A percentile compares a stretch with the other conserved stretches of the same genome.
Evolutionary conservation across 2,797 vertebrate genomes (phyloP).

Genomic region (Crypturellus tataupa): DNA sequence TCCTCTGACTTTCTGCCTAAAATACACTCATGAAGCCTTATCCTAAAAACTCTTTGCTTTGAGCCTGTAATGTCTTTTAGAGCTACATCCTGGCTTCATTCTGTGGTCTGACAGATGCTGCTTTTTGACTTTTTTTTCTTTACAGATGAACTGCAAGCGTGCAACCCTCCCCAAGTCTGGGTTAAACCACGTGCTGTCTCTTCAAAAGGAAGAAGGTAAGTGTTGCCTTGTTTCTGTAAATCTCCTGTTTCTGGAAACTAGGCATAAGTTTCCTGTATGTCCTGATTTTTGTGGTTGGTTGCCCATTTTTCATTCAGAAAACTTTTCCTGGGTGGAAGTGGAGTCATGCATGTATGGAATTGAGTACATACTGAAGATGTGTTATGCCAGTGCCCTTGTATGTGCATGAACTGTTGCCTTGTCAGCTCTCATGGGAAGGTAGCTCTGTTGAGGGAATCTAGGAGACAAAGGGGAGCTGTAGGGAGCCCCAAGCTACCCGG

Average conservation of each 20-base stretch:
- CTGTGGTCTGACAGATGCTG: not conserved
- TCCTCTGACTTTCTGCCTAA: conserved; percentile 1
- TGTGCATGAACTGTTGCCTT: not conserved
- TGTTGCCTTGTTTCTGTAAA: not conserved
- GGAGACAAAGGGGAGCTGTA: not conserved
- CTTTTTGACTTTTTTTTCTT: no score
- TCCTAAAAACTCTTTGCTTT: not conserved
- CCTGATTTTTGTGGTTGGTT: not conserved
- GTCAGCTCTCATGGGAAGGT: not conserved
- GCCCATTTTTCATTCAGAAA: not conserved
- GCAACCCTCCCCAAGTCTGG: not conserved
- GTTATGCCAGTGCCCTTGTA: not conserved
- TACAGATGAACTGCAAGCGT: not conserved
- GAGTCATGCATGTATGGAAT: not conserved
- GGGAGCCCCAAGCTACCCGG: not conserved
- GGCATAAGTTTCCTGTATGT: not conserved
- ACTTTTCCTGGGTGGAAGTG: not conserved
- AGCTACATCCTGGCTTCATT: not conserved
- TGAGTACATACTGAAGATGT: not conserved
- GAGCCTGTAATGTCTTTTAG: not conserved
- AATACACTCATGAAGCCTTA: not conserved
- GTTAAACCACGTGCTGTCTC: not conserved
- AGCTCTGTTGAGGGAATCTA: not conserved
- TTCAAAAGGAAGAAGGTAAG: not conserved
- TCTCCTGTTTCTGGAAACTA: not conserved